These are phyloP conservation scores for Rallus crepitans DNA, from an alignment of 2,797 vertebrate genomes.

Conservation along the genomic window DNA sequence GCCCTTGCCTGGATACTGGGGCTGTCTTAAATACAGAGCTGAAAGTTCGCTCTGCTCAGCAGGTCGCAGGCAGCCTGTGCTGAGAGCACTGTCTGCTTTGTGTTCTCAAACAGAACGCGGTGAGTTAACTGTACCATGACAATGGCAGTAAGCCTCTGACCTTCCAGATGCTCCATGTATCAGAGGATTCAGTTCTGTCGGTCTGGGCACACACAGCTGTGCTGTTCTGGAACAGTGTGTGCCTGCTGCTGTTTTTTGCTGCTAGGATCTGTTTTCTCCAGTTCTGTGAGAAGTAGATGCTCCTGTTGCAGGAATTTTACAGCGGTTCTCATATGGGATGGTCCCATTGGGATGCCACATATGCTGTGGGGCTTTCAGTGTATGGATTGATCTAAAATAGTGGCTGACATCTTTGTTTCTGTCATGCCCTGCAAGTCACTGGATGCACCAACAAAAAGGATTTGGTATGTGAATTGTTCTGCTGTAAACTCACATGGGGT, in stretches of 20 bases:
- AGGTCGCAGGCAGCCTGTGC: fast-evolving
- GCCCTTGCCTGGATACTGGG: no score
- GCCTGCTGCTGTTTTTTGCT: not conserved
- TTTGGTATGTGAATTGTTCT: fast-evolving
- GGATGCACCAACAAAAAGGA: not conserved
- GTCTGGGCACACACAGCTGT: not conserved
- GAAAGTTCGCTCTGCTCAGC: not conserved
- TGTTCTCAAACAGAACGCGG: not conserved
- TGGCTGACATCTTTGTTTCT: not conserved
- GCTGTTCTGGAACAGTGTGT: not conserved
- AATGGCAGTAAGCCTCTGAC: fast-evolving
- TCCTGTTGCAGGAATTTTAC: not conserved
- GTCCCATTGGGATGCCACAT: fast-evolving
- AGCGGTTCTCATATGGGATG: not conserved
- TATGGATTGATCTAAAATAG: not conserved
- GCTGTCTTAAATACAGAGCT: not conserved
- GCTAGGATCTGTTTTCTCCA: not conserved
- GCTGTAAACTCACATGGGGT: fast-evolving
- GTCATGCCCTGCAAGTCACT: not conserved
- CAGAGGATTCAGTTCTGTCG: fast-evolving
- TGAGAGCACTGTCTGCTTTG: not conserved
- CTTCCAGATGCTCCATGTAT: not conserved
- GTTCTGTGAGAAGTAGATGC: not conserved
- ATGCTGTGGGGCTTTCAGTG: not conserved
- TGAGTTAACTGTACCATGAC: not conserved